These are phyloP conservation scores for Nasonia oneida DNA, from an alignment of 2,888 invertebrate genomes.

Conservation along the genomic window DNA sequence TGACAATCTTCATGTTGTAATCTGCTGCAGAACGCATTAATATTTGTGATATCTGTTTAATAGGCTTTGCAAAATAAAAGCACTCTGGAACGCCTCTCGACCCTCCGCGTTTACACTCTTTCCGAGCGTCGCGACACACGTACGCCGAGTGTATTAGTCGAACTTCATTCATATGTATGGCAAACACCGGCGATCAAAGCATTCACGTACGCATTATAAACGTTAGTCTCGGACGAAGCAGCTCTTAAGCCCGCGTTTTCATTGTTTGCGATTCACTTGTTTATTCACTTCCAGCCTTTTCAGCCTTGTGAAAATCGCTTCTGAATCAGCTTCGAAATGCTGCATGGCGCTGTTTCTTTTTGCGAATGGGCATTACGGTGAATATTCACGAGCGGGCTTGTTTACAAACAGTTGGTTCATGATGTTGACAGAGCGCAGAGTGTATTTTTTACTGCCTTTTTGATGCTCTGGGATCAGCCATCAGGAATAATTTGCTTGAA, in stretches of 20 bases:
- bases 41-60: too few species aligned
- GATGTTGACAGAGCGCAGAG: too few species aligned
- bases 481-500: too few species aligned
- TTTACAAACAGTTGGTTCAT: neutral
- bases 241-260: neutral
- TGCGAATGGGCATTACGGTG: neutral
- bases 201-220: neutral
- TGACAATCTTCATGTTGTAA: too few species aligned
- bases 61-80: neutral
- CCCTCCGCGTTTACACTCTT: neutral
- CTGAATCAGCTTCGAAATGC: neutral
- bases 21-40: too few species aligned
- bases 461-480: too few species aligned
- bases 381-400: neutral
- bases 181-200: neutral
- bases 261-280: neutral
- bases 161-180: conserved; percentile 41
- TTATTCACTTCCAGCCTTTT: neutral
- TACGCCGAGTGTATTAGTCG: conserved; percentile 5
- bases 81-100: neutral
- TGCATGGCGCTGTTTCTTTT: neutral
- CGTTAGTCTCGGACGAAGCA: neutral
- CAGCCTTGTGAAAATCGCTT: neutral
- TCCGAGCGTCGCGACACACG: neutral
- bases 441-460: too few species aligned